These are phyloP conservation scores for Micronycteris hirsuta DNA, from an alignment of 2,113 vertebrate species.

Conservation along the genomic window DNA sequence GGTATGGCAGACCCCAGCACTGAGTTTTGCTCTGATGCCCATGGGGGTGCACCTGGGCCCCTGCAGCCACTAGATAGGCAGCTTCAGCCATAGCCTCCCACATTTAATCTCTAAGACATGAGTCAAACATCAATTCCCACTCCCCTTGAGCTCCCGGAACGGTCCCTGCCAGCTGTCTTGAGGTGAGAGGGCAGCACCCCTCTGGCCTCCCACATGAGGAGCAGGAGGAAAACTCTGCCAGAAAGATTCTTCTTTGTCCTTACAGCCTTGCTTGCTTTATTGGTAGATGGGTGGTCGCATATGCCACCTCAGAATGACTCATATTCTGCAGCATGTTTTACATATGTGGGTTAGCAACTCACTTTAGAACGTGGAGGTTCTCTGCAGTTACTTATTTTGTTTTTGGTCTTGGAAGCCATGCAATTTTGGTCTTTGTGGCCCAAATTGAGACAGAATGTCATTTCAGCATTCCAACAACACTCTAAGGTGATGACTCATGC, in stretches of 20 bases:
- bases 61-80: not conserved
- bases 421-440: not conserved
- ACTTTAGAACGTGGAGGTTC: not conserved
- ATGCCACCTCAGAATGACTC: not conserved
- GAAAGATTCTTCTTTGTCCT: not conserved
- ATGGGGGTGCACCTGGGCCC: not conserved
- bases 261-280: not conserved
- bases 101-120: not conserved
- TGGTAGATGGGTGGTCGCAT: not conserved
- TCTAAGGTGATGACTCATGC: not conserved
- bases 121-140: not conserved
- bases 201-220: not conserved
- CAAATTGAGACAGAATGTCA: not conserved
- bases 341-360: not conserved
- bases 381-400: not conserved
- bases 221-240: not conserved
- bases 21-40: not conserved
- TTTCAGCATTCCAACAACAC: not conserved
- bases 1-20: not conserved
- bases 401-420: constrained; percentile 3
- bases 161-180: not conserved
- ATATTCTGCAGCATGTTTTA: not conserved
- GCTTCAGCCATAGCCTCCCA: not conserved
- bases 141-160: not conserved
- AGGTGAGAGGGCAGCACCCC: not conserved